Percentiles rank a stretch among this genome's conserved stretches.
These are phyloP conservation scores for Oophaga pumilio DNA, from an alignment of 2,113 vertebrate species.

Conservation along the genomic window DNA sequence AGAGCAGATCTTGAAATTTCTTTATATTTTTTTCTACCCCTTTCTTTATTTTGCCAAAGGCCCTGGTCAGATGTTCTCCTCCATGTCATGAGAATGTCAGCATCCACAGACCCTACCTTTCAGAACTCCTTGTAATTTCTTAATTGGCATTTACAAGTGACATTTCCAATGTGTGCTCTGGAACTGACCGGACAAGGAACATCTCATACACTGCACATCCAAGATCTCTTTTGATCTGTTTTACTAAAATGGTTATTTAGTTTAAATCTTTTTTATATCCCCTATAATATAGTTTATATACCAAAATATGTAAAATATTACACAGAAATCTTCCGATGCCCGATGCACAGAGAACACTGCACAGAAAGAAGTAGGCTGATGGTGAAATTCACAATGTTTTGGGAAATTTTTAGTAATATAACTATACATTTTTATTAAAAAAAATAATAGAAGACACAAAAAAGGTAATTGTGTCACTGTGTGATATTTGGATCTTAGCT, in stretches of 20 bases:
- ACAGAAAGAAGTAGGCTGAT: not conserved
- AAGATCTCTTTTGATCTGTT: slow-evolving; percentile 22
- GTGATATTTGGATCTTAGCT: too few relatives aligned
- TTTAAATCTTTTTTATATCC: not conserved
- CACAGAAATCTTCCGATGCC: not conserved
- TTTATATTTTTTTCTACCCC: slow-evolving; percentile 54
- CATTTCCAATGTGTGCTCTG: slow-evolving; percentile 75
- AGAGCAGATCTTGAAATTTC: slow-evolving; percentile 74
- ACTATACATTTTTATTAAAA: too few relatives aligned
- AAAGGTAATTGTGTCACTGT: too few relatives aligned
- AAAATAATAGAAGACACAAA: too few relatives aligned
- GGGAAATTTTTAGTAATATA: too few relatives aligned
- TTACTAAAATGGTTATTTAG: not conserved
- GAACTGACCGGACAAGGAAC: slow-evolving; percentile 40
- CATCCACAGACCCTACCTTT: slow-evolving; percentile 78
- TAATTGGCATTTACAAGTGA: slow-evolving; percentile 89
- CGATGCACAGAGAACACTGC: not conserved
- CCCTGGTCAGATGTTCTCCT: slow-evolving; percentile 76
- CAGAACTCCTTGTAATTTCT: slow-evolving; percentile 80
- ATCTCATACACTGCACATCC: not conserved
- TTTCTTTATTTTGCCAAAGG: slow-evolving; percentile 70
- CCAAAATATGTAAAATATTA: not conserved
- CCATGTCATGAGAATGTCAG: slow-evolving; percentile 78
- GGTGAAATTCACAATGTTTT: too few relatives aligned
- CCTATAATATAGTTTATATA: not conserved